Percentiles rank a stretch among this genome's conserved stretches.
Conservation (phyloP, 2,888 invertebrate species). For the Parasteatoda lunata region DNA sequence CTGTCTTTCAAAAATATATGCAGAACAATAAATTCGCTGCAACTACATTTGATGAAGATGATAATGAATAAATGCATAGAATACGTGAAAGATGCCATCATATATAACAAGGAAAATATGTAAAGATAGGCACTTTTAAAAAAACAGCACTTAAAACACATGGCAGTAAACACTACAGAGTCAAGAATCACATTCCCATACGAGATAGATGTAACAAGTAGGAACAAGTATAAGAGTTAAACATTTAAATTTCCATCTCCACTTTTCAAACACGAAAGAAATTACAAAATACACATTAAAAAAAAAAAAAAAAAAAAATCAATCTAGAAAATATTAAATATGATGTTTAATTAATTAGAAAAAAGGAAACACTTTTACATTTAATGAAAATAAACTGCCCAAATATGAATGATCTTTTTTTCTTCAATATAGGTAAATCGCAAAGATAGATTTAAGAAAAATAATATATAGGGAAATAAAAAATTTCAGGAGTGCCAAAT, state of each 20-base stretch:
- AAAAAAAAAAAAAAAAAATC: no score
- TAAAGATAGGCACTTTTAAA: constrained; percentile 22
- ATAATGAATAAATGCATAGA: constrained; percentile 53
- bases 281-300: no score
- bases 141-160: constrained; percentile 17
- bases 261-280: no score
- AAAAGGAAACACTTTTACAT: no score
- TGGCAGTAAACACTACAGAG: constrained; percentile 9
- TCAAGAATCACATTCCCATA: constrained; percentile 3
- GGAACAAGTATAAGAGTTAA: constrained; percentile 7
- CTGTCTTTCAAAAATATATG: constrained; percentile 9
- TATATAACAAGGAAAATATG: constrained; percentile 25
- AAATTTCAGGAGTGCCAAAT: no score
- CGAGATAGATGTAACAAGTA: neutral
- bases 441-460: no score
- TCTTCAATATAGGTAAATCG: no score
- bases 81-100: constrained; percentile 16
- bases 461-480: no score
- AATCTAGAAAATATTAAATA: no score
- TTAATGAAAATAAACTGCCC: no score
- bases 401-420: no score
- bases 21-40: neutral
- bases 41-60: neutral
- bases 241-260: neutral
- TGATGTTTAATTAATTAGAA: no score